These are phyloP conservation scores for Lycaena phlaeas DNA, from an alignment of 2,888 invertebrate species.

Conservation along the genomic window DNA sequence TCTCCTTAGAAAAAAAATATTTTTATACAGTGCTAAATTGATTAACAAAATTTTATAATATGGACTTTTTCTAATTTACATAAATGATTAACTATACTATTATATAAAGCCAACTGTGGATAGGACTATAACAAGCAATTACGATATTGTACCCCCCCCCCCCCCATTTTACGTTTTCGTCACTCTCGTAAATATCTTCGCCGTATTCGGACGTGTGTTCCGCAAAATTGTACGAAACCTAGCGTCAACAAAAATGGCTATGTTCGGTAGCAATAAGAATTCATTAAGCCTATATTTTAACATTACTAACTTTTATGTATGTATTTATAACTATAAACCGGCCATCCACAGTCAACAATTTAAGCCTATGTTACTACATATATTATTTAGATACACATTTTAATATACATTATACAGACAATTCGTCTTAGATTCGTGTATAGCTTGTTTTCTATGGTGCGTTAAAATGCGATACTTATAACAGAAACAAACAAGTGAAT, in stretches of 20 bases:
- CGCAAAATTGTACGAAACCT: constrained; percentile 1
- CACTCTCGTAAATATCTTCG: not conserved
- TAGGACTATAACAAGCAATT: not conserved
- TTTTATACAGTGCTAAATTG: constrained; percentile 35
- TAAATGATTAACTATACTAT: constrained; percentile 21
- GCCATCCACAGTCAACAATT: constrained; percentile 22
- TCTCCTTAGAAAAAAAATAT: constrained; percentile 58
- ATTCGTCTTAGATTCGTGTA: constrained; percentile 29
- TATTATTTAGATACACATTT: constrained; percentile 35
- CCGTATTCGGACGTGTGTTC: not conserved
- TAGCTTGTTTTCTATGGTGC: constrained; percentile 2
- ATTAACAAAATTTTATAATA: constrained; percentile 29
- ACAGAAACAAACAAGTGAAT: not conserved
- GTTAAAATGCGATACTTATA: not conserved
- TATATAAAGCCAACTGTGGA: constrained; percentile 22
- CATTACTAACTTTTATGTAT: too few relatives aligned
- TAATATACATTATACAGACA: constrained; percentile 51
- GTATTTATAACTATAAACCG: constrained; percentile 19
- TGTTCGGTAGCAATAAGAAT: too few relatives aligned
- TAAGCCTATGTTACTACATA: constrained; percentile 39
- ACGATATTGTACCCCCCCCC: constrained; percentile 16
- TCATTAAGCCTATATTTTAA: constrained; percentile 1
- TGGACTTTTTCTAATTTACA: constrained; percentile 29
- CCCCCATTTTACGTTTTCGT: too few relatives aligned
- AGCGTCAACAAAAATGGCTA: too few relatives aligned